Evolutionary conservation across 2,797 vertebrate genomes (phyloP).

Genomic region (Telmatherina bonti): DNA sequence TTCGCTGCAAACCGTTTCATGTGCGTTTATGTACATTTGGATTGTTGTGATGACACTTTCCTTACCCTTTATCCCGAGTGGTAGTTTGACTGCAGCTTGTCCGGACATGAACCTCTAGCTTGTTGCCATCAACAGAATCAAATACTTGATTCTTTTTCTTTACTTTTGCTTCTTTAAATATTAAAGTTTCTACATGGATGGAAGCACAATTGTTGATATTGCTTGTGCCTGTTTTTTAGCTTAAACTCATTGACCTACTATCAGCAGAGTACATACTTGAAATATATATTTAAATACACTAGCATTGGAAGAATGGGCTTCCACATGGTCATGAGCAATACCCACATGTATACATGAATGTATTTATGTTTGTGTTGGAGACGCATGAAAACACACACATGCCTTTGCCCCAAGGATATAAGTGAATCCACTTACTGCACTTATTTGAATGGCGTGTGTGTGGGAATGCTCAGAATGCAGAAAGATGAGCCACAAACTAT

Average conservation of each 20-base stretch:
- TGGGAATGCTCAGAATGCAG: slow-evolving; percentile 54
- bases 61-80: slow-evolving; percentile 39
- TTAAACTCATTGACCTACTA: background rate
- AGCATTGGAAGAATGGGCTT: slow-evolving; percentile 28
- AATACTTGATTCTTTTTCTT: slow-evolving; percentile 19
- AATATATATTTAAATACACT: slow-evolving; percentile 13
- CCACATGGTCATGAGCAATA: slow-evolving; percentile 24
- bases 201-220: background rate
- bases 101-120: slow-evolving; percentile 60
- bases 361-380: slow-evolving; percentile 64
- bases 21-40: slow-evolving; percentile 37
- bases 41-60: slow-evolving; percentile 59
- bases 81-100: slow-evolving; percentile 57
- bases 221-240: background rate
- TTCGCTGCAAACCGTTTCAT: slow-evolving; percentile 37
- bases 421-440: slow-evolving; percentile 49
- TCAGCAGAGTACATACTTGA: slow-evolving; percentile 8
- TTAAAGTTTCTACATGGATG: slow-evolving; percentile 9
- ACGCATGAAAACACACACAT: slow-evolving; percentile 61
- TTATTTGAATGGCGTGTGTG: slow-evolving; percentile 58
- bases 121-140: slow-evolving; percentile 36
- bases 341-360: slow-evolving; percentile 22
- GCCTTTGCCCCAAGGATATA: slow-evolving; percentile 66
- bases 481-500: slow-evolving; percentile 39
- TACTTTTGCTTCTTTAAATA: background rate